Evolutionary conservation across 2,113 vertebrate genomes (phyloP), one percentile per base, ranked within the genome.

Genomic region (Amia ocellicauda): DNA sequence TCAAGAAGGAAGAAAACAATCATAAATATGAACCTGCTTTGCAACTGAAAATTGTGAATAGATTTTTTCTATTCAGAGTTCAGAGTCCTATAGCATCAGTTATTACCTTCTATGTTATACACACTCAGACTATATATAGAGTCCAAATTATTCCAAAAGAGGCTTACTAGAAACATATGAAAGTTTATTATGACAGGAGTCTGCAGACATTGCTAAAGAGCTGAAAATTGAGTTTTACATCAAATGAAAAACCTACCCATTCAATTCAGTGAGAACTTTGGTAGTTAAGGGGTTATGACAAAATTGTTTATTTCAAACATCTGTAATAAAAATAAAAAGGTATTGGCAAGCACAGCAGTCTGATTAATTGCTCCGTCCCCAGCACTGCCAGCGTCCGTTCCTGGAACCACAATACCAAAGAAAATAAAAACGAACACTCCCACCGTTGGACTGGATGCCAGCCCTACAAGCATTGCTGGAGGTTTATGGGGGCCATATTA

Each of bases 401-500:
- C 11, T 29, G 29, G 41, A 13, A 17, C 7, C 4, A 9, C 26
- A 22, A 29, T 24, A 16, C 24, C 42, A 22, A 28, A 28, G 8
- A 7, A 60, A 59, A 56, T 68, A 74, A 51, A 78, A 79, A 80
- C 75, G n/a, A 63, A 78, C 62, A 58, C 17, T 3, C 36, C 23
- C 51, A 64, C 58, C 63, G 54, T 63, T 42, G 73, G 85, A 85
- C 87, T 90, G 86, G 87, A 90, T 90, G 74, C 88, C 88, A 90
- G 87, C 59, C 86, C 66, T 67, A 23, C n/a, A 55, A 42, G 26
- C 22, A n/a, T 23, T 47, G 45, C 10, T n/a, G 45, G n/a, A 47
- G 10, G 10, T 19, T 3, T 47, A 5, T 47, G 45, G 45, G 5
- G 45, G 16, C 16, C 14, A 47, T 17, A 11, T 47, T 16, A 19